Evolutionary conservation across 64 coral and sea anemone genomes (phyloP).

Genomic region (Actinia tenebrosa): DNA sequence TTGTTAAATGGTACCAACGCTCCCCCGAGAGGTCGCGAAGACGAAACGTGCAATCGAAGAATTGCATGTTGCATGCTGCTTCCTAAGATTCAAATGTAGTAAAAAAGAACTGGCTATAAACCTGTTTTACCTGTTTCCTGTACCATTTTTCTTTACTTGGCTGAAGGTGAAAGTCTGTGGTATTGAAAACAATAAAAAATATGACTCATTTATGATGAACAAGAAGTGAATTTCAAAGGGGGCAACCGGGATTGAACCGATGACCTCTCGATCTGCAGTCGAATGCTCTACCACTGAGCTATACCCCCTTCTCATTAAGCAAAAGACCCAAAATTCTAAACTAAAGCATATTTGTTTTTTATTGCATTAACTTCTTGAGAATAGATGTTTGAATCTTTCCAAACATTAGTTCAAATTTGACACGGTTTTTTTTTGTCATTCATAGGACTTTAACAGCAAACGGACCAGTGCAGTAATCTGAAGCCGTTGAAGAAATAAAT

Average conservation of each 20-base stretch:
- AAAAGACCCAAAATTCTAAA: too few species aligned
- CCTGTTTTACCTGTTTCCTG: not conserved
- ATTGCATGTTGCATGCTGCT: too few species aligned
- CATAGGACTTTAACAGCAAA: too few species aligned
- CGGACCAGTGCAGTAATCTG: not conserved
- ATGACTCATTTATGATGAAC: not conserved
- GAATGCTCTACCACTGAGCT: constrained; percentile 77
- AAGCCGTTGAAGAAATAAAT: not conserved
- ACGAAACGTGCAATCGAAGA: too few species aligned
- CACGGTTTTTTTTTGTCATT: too few species aligned
- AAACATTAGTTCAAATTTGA: too few species aligned
- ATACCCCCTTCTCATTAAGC: constrained; percentile 8
- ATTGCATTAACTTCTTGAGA: too few species aligned
- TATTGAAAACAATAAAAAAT: not conserved
- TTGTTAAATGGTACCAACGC: too few species aligned
- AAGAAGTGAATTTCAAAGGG: not conserved
- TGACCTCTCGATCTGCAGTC: constrained; percentile 64
- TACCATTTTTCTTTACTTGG: constrained; percentile 1
- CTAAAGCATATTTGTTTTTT: too few species aligned
- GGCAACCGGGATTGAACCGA: not conserved
- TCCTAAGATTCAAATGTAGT: too few species aligned
- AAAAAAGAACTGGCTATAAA: not conserved
- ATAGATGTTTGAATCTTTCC: too few species aligned
- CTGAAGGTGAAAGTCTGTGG: constrained; percentile 19
- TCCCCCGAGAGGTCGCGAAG: too few species aligned